Evolutionary conservation across 1,140 invertebrate species (phyloP).

Genomic region (Drosophila nigrodunni): DNA sequence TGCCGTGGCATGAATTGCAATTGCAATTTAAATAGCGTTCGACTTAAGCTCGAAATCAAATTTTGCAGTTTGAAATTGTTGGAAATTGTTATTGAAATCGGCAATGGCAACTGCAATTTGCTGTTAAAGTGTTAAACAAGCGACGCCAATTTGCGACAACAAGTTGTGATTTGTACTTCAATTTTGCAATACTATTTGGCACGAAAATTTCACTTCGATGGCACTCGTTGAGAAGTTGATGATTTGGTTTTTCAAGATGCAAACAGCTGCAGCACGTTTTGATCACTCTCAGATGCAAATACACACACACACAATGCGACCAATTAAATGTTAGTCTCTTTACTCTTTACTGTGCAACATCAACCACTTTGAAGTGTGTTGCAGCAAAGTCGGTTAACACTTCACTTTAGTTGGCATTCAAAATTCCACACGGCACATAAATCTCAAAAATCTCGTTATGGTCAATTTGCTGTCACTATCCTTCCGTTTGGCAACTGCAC

Average conservation of each 20-base stretch:
- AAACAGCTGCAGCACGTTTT: conserved; percentile 44
- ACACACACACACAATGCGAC: conserved; percentile 47
- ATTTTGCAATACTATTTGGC: conserved; percentile 38
- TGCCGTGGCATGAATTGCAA: conserved; percentile 68
- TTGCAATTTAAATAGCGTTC: conserved; percentile 42
- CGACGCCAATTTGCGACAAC: conserved; percentile 51
- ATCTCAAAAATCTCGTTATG: conserved; percentile 24
- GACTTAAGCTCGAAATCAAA: conserved; percentile 23
- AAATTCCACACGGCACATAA: conserved; percentile 16
- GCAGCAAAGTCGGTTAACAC: conserved; percentile 17
- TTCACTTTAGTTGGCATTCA: conserved; percentile 16
- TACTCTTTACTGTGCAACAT: not conserved
- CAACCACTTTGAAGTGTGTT: conserved; percentile 7
- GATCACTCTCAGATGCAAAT: conserved; percentile 31
- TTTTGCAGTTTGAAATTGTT: conserved; percentile 24
- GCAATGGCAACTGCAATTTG: conserved; percentile 4
- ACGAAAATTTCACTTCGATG: conserved; percentile 59
- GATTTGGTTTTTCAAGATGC: conserved; percentile 8
- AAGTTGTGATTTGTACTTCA: conserved; percentile 55
- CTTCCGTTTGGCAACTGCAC: conserved; percentile 31
- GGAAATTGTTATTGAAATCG: conserved; percentile 30
- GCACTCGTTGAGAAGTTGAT: conserved; percentile 14
- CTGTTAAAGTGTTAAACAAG: conserved; percentile 61
- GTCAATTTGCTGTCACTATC: conserved; percentile 38
- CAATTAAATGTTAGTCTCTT: conserved; percentile 52